Conservation (phyloP, 2,797 vertebrate species). For the Acanthis flammea region DNA sequence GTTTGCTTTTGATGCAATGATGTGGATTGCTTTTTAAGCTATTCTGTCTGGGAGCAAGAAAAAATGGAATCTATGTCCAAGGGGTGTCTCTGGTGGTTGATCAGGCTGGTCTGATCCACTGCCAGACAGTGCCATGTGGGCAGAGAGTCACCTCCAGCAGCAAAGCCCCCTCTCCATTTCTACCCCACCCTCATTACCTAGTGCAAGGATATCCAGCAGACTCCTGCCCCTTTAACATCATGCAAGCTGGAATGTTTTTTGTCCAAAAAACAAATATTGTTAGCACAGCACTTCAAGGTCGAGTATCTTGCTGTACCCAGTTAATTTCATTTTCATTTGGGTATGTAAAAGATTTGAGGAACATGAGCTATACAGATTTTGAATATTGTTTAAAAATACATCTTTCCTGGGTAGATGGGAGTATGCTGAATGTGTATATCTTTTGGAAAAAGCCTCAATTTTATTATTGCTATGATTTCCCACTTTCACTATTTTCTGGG, state of each 20-base stretch:
- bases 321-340: neutral
- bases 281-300: neutral
- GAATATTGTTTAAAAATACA: neutral
- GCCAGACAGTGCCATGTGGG: neutral
- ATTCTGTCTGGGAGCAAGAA: neutral
- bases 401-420: neutral
- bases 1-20: neutral
- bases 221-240: neutral
- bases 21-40: neutral
- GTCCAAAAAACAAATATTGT: neutral
- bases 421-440: neutral
- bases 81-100: neutral
- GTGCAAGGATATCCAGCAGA: neutral
- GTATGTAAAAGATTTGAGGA: neutral
- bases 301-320: neutral
- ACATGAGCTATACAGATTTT: neutral
- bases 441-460: neutral
- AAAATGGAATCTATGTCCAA: neutral
- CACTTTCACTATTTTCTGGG: neutral
- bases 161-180: neutral
- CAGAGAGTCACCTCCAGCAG: neutral
- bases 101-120: neutral
- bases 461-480: neutral
- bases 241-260: neutral
- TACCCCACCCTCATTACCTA: neutral